Base-by-base conservation (phyloP, 2,113 vertebrate genomes). In the Chaetodon auriga region DNA sequence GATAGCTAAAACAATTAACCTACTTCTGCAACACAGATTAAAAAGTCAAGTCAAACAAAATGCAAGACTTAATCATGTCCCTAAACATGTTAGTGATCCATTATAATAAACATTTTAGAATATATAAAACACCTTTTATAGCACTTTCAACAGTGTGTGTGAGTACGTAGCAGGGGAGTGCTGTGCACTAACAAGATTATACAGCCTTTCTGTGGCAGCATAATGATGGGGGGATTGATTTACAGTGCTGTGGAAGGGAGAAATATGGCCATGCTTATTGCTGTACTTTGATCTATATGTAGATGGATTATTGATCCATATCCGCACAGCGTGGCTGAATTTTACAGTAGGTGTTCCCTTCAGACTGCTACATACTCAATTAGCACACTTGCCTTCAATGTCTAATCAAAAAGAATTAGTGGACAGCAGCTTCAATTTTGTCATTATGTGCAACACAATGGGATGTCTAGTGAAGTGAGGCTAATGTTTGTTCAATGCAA, bases 291-390 rank as follows among this genome's bases (percentile, higher is more conserved):
- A 83, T 81, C 66, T 25, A 9, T 66, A 79, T 85, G 82, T 76
- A 88, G 51, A 88, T 88, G 41, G 57, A 0, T 80, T 85, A 88
- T 90, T 80, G 77, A 88, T 83, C 55, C 36, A 49, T 5, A 5
- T 72, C n/a, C n/a, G 14, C 35, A 55, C 30, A 11, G 25, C 18
- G n/a, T 68, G 46, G 46, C 74, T 19, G 30, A 30, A 30, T 30
- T 30, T 30, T 35, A 65, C 48, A 70, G 83, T 30, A 81, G 41
- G 13, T 25, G 3, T 73, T 84, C 57, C 49, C 73, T 23, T 75
- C 55, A 64, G 23, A 55, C 23, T 0, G 18, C 55, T 54, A 68
- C 57, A 46, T 14, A 12, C 30, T 51, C 19, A 81, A 60, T 83
- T 66, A 72, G 46, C 38, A 61, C 65, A 15, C 25, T 36, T 30